Conservation (phyloP, 2,797 vertebrate genomes). For the Anguilla pacifica region DNA sequence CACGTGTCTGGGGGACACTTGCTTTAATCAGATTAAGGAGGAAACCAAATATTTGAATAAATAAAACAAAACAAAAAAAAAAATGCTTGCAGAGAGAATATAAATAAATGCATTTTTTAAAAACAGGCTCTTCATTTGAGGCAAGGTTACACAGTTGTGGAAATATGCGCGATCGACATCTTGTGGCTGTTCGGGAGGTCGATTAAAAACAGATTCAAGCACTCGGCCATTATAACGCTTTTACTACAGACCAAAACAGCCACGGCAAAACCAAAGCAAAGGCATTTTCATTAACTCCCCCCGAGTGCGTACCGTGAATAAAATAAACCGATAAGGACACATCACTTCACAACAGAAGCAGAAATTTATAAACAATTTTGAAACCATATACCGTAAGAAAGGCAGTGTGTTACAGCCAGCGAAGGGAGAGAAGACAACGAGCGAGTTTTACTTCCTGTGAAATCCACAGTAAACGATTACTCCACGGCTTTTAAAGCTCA, state of each 20-base stretch:
- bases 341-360: not conserved
- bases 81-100: slow-evolving; percentile 37
- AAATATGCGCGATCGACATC: slow-evolving; percentile 69
- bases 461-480: not conserved
- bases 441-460: not conserved
- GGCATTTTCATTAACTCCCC: slow-evolving; percentile 32
- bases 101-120: slow-evolving; percentile 39
- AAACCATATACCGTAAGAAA: not conserved
- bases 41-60: slow-evolving; percentile 23
- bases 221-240: slow-evolving; percentile 49
- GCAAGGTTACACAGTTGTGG: slow-evolving; percentile 64
- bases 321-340: slow-evolving; percentile 34
- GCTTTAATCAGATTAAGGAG: slow-evolving; percentile 43
- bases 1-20: slow-evolving; percentile 42
- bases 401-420: not conserved
- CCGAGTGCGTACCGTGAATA: slow-evolving; percentile 50
- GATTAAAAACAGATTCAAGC: slow-evolving; percentile 69
- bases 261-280: slow-evolving; percentile 46
- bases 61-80: slow-evolving; percentile 19
- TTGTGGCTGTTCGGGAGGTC: slow-evolving; percentile 62
- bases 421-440: not conserved
- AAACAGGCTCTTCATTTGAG: slow-evolving; percentile 53
- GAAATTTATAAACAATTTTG: not conserved
- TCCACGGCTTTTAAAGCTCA: not conserved
- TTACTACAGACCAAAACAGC: slow-evolving; percentile 45